Base-by-base conservation (phyloP, 1,140 invertebrate genomes). In the Araneus ventricosus region DNA sequence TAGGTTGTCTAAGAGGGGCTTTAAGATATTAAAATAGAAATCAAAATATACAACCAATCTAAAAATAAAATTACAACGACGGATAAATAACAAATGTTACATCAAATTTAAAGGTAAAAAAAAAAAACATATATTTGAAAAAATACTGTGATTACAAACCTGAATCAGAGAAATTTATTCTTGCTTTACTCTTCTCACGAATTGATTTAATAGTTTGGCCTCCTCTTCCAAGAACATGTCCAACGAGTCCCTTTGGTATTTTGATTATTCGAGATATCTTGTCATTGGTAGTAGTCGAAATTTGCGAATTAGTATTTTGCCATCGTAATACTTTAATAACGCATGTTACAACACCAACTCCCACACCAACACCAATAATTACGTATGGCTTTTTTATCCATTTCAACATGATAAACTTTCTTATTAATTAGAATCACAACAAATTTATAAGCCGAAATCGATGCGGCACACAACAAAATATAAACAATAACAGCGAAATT, bases 131-230 rank as follows among this genome's bases (percentile, higher is more conserved):
- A n/a, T 1, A 57, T 14, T 24, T n/a, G 61, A 63, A 63, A 61
- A n/a, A 63, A 24, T 24, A 63, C 24, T 63, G 22, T 27, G 61
- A 24, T 57, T 8, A 59, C 34, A 70, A 91, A 94, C 94, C 90
- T 87, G 87, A 93, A 88, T 95, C 94, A 91, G 94, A 95, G 94
- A 98, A 97, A 94, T 96, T 96, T 80, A 98, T 97, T 94, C 95
- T 96, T 4, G 97, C 97, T 63, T 96, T 96, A 0, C 97, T 97
- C 94, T 96, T 96, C 79, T 96, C 95, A 95, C 98, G 96, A 94
- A 98, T 96, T 90, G 97, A 95, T 95, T 97, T 97, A 61, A 98
- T 96, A 94, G 96, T 96, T 20, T 95, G 95, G 10, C 97, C 97
- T 93, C 95, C 96, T 94, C 97, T 96, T 90, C 97, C 97, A 95